Evolutionary conservation across 2,113 vertebrate genomes (phyloP).

Genomic region (Erythrocercus mccallii): DNA sequence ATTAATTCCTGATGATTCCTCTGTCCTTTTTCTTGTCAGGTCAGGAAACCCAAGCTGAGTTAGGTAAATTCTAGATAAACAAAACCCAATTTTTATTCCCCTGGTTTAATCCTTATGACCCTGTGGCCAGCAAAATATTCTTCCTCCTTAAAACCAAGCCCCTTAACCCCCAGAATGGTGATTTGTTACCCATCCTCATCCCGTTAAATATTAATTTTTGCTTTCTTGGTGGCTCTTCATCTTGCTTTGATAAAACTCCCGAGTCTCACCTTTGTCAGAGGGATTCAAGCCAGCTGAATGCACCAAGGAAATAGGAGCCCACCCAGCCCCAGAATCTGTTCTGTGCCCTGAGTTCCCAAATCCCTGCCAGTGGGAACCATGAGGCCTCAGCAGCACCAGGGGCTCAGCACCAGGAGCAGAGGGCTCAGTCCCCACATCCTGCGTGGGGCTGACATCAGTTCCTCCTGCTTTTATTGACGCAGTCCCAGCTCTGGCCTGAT

Average conservation of each 20-base stretch:
- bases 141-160: neutral
- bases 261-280: neutral
- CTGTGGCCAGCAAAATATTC: accelerated
- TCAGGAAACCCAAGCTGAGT: neutral
- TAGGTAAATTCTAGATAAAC: neutral
- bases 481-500: neutral
- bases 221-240: neutral
- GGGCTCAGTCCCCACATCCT: neutral
- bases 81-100: neutral
- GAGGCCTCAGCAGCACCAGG: neutral
- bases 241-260: accelerated
- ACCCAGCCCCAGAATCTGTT: neutral
- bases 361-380: neutral
- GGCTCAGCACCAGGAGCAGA: neutral
- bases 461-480: neutral
- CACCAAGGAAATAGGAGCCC: neutral
- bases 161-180: neutral
- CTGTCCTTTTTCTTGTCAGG: neutral
- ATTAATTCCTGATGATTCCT: neutral
- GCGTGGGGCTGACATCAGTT: neutral
- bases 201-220: neutral
- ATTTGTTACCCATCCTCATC: neutral
- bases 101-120: neutral
- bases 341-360: neutral
- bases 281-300: neutral